These are phyloP conservation scores for Daphoenositta chrysoptera DNA, from an alignment of 2,113 vertebrate species.

Conservation along the genomic window DNA sequence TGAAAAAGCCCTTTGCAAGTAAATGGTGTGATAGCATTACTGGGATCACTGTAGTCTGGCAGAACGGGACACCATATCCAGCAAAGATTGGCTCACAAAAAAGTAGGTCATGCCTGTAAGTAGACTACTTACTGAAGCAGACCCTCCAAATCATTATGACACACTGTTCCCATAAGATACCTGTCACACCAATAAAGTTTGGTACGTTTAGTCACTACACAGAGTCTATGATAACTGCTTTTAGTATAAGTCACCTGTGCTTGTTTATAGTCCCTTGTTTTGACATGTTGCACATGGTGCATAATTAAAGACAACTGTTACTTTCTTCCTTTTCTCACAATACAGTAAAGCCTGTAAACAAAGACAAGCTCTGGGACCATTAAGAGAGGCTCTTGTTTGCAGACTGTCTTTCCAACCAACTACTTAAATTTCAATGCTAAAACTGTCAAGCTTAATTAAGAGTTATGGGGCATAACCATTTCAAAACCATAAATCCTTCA, in stretches of 20 bases:
- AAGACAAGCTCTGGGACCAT: slow-evolving; percentile 53
- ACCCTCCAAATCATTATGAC: not conserved
- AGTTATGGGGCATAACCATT: slow-evolving; percentile 53
- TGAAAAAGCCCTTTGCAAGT: not conserved
- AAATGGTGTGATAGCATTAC: not conserved
- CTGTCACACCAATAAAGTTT: not conserved
- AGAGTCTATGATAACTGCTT: not conserved
- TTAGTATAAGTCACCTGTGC: not conserved
- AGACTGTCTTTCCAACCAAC: slow-evolving; percentile 33
- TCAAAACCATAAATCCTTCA: slow-evolving; percentile 42
- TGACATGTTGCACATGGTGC: slow-evolving; percentile 5
- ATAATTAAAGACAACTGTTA: slow-evolving; percentile 46
- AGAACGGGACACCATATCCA: not conserved
- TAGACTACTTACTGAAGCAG: not conserved
- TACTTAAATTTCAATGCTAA: slow-evolving; percentile 50
- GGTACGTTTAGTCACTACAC: not conserved
- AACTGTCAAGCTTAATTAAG: slow-evolving; percentile 66
- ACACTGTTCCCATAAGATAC: not conserved
- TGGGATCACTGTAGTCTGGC: not conserved
- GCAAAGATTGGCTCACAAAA: not conserved
- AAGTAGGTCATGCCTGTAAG: not conserved
- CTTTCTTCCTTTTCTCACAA: not conserved
- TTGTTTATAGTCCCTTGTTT: slow-evolving; percentile 1
- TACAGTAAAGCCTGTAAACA: slow-evolving; percentile 31
- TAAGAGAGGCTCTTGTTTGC: slow-evolving; percentile 43